Conservation (phyloP, 30 jellyfish, hydroid and myxozoan genomes). For the Turritopsis dohrnii region DNA sequence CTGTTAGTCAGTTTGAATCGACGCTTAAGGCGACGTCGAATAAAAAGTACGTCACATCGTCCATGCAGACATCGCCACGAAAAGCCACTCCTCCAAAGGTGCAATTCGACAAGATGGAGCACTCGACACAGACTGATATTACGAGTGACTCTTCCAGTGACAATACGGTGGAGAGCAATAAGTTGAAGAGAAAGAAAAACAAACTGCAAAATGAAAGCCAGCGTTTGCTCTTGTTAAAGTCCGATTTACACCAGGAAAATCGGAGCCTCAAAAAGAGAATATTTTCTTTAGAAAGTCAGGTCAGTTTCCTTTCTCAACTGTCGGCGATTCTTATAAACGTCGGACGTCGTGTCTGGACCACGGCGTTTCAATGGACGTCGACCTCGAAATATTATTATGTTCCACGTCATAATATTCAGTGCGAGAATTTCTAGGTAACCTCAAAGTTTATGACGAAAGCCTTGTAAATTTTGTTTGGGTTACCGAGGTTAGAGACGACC, state of each 20-base stretch:
- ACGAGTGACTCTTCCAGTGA: neutral
- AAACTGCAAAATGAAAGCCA: slow-evolving; percentile 14
- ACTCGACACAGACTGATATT: slow-evolving; percentile 10
- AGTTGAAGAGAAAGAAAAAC: slow-evolving; percentile 5
- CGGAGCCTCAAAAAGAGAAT: slow-evolving; percentile 30
- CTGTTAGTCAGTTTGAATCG: slow-evolving; percentile 9
- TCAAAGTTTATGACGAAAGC: too few species aligned
- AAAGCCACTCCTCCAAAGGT: neutral
- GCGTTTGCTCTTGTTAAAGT: neutral
- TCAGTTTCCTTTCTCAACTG: neutral
- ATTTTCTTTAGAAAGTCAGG: slow-evolving; percentile 34
- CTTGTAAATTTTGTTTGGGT: too few species aligned
- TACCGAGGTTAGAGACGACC: too few species aligned
- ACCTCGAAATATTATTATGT: too few species aligned
- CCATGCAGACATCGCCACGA: neutral
- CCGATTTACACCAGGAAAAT: slow-evolving; percentile 22
- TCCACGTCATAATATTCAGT: too few species aligned
- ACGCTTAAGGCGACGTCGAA: neutral
- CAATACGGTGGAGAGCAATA: neutral
- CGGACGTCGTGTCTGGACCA: too few species aligned
- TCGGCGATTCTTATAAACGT: too few species aligned
- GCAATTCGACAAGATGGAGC: neutral
- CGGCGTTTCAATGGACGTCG: too few species aligned
- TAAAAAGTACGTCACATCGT: neutral
- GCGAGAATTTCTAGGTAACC: too few species aligned